Conservation (phyloP, 2,888 invertebrate genomes). For the Pyrrhosoma nymphula region DNA sequence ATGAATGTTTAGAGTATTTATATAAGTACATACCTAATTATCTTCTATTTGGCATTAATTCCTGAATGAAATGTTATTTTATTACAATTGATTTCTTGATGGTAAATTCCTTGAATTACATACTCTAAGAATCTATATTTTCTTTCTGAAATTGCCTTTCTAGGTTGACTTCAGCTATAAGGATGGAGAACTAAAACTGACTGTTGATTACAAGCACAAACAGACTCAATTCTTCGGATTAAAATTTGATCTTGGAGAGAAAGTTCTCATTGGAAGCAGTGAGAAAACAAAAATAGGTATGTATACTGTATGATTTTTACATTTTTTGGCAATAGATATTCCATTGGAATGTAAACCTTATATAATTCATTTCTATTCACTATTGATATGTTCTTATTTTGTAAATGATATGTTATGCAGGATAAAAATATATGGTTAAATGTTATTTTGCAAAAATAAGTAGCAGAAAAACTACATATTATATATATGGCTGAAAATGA, state of each 20-base stretch:
- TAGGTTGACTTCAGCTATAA: slow-evolving; percentile 86
- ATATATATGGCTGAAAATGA: too few species aligned
- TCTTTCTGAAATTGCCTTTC: not conserved
- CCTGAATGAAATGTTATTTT: not conserved
- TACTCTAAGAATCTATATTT: not conserved
- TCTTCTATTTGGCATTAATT: not conserved
- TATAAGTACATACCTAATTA: not conserved
- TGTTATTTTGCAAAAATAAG: too few species aligned
- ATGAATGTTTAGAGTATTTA: not conserved
- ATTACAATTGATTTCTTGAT: not conserved
- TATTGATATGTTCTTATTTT: too few species aligned
- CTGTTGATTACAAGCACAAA: slow-evolving; percentile 88
- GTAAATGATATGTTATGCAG: too few species aligned
- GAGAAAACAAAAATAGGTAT: slow-evolving; percentile 78
- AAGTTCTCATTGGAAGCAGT: slow-evolving; percentile 89
- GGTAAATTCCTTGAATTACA: not conserved
- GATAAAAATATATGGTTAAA: too few species aligned
- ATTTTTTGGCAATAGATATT: not conserved
- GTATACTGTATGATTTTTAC: not conserved
- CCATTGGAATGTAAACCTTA: not conserved
- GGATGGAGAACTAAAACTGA: slow-evolving; percentile 86
- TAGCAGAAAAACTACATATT: too few species aligned
- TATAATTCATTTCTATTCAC: too few species aligned
- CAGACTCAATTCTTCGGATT: slow-evolving; percentile 85
- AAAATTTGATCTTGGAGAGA: slow-evolving; percentile 85